Conservation (phyloP, 2,113 vertebrate species). For the Epinephelus cyanopodus region DNA sequence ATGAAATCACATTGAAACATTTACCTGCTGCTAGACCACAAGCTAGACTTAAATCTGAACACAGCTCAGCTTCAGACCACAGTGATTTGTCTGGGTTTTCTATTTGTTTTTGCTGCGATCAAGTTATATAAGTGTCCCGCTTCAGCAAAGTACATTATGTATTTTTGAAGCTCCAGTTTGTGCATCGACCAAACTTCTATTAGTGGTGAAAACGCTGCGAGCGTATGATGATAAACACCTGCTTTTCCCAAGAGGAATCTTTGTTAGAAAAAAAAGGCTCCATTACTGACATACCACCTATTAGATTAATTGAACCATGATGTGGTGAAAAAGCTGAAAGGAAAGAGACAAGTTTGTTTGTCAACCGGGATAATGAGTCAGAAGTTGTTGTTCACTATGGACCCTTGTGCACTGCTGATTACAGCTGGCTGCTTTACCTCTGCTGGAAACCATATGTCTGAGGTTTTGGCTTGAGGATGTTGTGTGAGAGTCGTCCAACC, state of each 20-base stretch:
- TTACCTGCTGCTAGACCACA: not conserved
- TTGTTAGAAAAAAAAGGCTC: not conserved
- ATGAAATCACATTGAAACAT: not conserved
- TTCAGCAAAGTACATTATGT: not conserved
- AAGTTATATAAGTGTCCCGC: not conserved
- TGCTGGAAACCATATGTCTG: slow-evolving; percentile 39
- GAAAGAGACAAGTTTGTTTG: slow-evolving; percentile 13
- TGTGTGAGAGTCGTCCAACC: slow-evolving; percentile 25
- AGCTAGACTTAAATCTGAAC: not conserved
- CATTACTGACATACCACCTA: not conserved
- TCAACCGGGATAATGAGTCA: slow-evolving; percentile 15
- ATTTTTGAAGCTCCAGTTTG: not conserved
- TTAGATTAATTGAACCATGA: slow-evolving; percentile 6
- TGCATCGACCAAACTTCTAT: not conserved
- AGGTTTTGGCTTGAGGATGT: slow-evolving; percentile 25
- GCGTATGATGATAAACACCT: not conserved
- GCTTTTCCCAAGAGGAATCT: not conserved
- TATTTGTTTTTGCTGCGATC: not conserved
- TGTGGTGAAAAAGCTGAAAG: not conserved
- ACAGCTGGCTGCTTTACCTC: slow-evolving; percentile 25
- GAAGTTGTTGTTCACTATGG: not conserved
- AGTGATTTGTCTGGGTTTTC: not conserved
- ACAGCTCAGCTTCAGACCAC: not conserved
- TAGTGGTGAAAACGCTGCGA: not conserved
- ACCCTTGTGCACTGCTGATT: slow-evolving; percentile 24